Percentiles rank a stretch among this genome's conserved stretches.
Evolutionary conservation across 2,797 vertebrate species (phyloP).

Genomic region (Nothura maculosa): DNA sequence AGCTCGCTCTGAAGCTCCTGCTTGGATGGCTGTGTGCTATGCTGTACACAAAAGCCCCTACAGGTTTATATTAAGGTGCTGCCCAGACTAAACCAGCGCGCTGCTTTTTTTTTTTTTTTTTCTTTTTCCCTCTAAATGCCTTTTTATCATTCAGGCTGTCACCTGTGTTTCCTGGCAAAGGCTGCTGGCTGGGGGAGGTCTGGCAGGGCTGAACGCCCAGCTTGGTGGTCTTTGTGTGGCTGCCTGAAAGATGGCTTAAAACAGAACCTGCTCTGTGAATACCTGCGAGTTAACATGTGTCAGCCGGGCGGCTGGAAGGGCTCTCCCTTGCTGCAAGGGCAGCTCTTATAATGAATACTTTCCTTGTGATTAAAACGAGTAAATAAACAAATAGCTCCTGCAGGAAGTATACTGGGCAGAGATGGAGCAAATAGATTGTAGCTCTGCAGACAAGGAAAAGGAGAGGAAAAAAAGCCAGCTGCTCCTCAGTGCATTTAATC

Average conservation of each 20-base stretch:
- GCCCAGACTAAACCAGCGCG: conserved; percentile 76
- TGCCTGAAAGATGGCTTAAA: conserved; percentile 75
- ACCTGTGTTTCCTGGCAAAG: conserved; percentile 78
- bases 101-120: conserved; percentile 60
- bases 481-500: conserved; percentile 37
- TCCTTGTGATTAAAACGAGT: conserved; percentile 74
- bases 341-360: conserved; percentile 76
- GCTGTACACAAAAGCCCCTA: conserved; percentile 71
- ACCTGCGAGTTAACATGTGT: conserved; percentile 71
- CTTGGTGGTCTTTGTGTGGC: conserved; percentile 74
- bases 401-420: conserved; percentile 60
- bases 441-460: conserved; percentile 46
- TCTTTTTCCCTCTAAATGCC: conserved; percentile 74
- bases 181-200: conserved; percentile 72
- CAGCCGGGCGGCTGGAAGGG: conserved; percentile 71
- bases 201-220: conserved; percentile 72
- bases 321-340: conserved; percentile 63
- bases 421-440: conserved; percentile 52
- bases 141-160: conserved; percentile 80
- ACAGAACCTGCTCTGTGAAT: conserved; percentile 77
- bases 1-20: conserved; percentile 48
- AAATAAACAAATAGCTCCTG: conserved; percentile 69
- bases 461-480: neutral
- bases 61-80: conserved; percentile 79
- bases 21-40: conserved; percentile 59